phyloP scores from a whole-genome alignment of 2,113 vertebrate species.

The Odocoileus hemionus region DNA sequence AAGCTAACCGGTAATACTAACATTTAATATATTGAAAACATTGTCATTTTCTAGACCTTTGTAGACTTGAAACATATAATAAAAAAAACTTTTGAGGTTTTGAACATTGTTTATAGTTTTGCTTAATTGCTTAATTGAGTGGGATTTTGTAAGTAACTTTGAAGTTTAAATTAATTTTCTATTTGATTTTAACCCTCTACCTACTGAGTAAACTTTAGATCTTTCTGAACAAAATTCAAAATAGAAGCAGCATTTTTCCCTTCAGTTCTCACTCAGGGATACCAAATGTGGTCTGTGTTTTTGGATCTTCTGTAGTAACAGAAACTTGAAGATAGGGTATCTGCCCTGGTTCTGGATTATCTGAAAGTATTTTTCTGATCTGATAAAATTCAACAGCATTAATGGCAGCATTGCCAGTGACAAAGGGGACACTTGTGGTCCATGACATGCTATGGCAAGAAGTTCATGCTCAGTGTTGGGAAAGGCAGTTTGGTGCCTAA shows the following conservation, averaged over 20 bases:
- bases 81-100: neutral
- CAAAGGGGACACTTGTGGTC: neutral
- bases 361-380: neutral
- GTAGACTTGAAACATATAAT: neutral
- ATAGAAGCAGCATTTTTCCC: neutral
- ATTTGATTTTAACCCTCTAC: neutral
- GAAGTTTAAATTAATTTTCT: neutral
- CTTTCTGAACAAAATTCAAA: neutral
- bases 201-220: neutral
- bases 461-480: neutral
- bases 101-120: conserved; percentile 30
- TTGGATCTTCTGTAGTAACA: neutral
- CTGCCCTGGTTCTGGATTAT: neutral
- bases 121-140: neutral
- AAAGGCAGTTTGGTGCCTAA: neutral
- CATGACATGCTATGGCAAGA: neutral
- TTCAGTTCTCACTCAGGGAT: neutral
- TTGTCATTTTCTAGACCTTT: neutral
- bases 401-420: neutral
- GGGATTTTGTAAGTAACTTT: neutral
- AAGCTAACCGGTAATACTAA: neutral
- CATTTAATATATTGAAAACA: neutral
- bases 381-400: neutral
- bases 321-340: neutral
- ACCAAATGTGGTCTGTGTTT: neutral